Conservation (phyloP, 2,797 vertebrate genomes). For the Oryzias dopingdopingensis region DNA sequence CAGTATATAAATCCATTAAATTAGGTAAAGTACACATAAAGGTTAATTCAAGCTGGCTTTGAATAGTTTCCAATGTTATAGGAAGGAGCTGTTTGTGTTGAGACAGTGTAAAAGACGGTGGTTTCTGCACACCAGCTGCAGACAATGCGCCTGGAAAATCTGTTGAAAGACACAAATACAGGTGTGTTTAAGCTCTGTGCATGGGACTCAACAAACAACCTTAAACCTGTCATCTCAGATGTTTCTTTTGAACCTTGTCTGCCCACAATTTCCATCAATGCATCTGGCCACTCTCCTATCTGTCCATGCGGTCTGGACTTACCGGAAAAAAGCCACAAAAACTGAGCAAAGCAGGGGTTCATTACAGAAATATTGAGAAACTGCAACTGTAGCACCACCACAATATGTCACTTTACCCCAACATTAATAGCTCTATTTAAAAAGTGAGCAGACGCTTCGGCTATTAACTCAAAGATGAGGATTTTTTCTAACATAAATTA, state of each 20-base stretch:
- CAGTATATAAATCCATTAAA: too few relatives aligned
- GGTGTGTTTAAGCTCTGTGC: slow-evolving; percentile 1
- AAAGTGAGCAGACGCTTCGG: slow-evolving; percentile 3
- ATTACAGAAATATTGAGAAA: slow-evolving; percentile 52
- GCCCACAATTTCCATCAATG: slow-evolving; percentile 30
- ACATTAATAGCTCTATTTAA: slow-evolving; percentile 13
- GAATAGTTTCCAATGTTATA: too few relatives aligned
- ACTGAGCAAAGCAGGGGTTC: slow-evolving; percentile 46
- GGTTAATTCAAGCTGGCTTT: too few relatives aligned
- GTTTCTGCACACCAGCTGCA: not conserved
- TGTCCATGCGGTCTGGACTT: slow-evolving; percentile 55
- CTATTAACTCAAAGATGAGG: slow-evolving; percentile 29
- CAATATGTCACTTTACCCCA: slow-evolving; percentile 49
- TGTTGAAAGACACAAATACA: not conserved
- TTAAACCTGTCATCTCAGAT: slow-evolving; percentile 7
- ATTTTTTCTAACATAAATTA: not conserved
- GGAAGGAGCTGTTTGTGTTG: too few relatives aligned
- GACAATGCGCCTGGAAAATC: not conserved
- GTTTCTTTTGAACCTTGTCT: slow-evolving; percentile 9
- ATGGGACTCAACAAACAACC: slow-evolving; percentile 6
- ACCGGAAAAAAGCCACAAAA: slow-evolving; percentile 59
- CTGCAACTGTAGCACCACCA: slow-evolving; percentile 34
- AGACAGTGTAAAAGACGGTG: too few relatives aligned
- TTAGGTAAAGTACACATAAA: too few relatives aligned
- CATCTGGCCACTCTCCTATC: slow-evolving; percentile 29